Base-by-base conservation (phyloP, 2,888 invertebrate species). In the Anagyrus pseudococci region DNA sequence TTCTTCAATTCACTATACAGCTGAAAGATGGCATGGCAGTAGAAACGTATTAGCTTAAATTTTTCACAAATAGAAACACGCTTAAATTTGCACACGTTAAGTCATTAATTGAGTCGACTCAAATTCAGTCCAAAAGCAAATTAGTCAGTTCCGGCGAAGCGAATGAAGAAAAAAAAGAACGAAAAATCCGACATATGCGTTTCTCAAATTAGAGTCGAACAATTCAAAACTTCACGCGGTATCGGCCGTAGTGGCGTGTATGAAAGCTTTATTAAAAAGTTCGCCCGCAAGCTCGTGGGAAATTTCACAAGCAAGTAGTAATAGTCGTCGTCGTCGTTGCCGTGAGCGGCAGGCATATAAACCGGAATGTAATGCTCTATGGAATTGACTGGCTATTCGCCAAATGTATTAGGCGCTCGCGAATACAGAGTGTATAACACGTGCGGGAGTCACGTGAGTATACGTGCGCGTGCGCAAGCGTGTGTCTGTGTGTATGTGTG, bases 231-330 rank as follows among this genome's bases (percentile, higher is more conserved):
- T 62, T 62, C 46, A 52, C 23, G 22, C 41, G 40, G 46, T 23
- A 47, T 33, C 46, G 40, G 40, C 33, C 29, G 22, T 29, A n/a
- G n/a, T n/a, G n/a, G 23, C 13, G 33, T 6, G 43, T 19, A 58
- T 25, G 58, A 58, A 58, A 55, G 49, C 49, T 58, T 63, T 56
- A 63, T 63, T 63, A 63, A 50, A 63, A 58, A 63, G 55, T 54
- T 53, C 26, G 13, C 37, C 13, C 52, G 37, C 43, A 41, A 44
- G 43, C 23, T 6, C 15, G 23, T 29, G 17, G 37, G 19, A 33
- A 53, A 53, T 59, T 53, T 20, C 46, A 41, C 55, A 56, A 56
- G 55, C 37, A 50, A 55, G 62, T 33, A 44, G 43, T 13, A 19
- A 29, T 29, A 29, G 29, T 29, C 29, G 29, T 10, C 29, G 29